phyloP scores from a whole-genome alignment of 2,113 vertebrate genomes.

The Edolisoma coerulescens region DNA sequence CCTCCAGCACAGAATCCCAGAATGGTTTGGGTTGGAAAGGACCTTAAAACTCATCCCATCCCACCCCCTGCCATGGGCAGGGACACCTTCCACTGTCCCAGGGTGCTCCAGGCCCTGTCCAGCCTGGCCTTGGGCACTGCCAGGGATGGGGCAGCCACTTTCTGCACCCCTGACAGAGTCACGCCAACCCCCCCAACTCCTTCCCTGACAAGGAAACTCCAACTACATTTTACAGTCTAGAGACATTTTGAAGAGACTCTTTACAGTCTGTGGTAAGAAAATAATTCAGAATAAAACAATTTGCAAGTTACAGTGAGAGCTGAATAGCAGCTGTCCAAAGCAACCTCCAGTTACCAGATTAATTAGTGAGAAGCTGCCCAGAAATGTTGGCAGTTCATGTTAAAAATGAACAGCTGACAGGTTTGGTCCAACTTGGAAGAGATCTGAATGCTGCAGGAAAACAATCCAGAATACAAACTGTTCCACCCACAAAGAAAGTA shows the following conservation, averaged over 20 bases:
- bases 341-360: slow-evolving; percentile 10
- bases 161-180: neutral
- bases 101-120: neutral
- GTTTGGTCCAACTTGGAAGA: slow-evolving; percentile 35
- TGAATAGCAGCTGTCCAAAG: neutral
- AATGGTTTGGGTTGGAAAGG: neutral
- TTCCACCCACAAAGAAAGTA: neutral
- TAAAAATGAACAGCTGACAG: slow-evolving; percentile 6
- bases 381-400: neutral
- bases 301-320: slow-evolving; percentile 11
- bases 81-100: neutral
- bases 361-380: neutral
- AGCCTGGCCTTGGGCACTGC: fast-evolving
- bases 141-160: neutral
- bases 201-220: neutral
- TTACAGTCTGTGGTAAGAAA: neutral
- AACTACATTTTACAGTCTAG: neutral
- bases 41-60: neutral
- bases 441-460: slow-evolving; percentile 27
- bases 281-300: neutral
- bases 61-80: neutral
- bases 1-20: neutral
- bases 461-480: neutral
- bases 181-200: neutral
- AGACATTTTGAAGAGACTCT: neutral